These are phyloP conservation scores for Meloidogyne exigua DNA, from an alignment of 1,140 invertebrate species.

Conservation along the genomic window DNA sequence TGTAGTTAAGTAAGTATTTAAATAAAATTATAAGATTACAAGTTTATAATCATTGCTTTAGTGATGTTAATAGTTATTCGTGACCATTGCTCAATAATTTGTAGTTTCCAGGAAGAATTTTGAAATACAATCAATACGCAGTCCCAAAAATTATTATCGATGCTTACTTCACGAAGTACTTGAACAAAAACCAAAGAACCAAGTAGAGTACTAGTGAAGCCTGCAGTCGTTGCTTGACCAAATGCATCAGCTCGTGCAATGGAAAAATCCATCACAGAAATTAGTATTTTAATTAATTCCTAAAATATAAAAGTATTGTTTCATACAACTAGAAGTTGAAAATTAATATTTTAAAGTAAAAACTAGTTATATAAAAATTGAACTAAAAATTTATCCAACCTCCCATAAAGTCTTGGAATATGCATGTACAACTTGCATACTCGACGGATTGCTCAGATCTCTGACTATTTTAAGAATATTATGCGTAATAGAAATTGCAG, in stretches of 20 bases:
- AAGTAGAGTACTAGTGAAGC: slow-evolving; percentile 49
- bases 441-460: slow-evolving; percentile 46
- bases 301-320: background rate
- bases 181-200: slow-evolving; percentile 50
- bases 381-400: slow-evolving; percentile 24
- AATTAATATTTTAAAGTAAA: too few relatives aligned
- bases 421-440: slow-evolving; percentile 37
- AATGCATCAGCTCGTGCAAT: slow-evolving; percentile 43
- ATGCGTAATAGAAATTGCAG: slow-evolving; percentile 44
- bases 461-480: slow-evolving; percentile 44
- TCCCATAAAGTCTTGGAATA: slow-evolving; percentile 42
- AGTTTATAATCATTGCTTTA: slow-evolving; percentile 52
- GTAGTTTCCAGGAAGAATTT: slow-evolving; percentile 41
- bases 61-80: slow-evolving; percentile 54
- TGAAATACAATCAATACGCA: slow-evolving; percentile 53
- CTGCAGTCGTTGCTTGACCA: slow-evolving; percentile 45
- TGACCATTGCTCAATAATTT: slow-evolving; percentile 53
- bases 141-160: slow-evolving; percentile 61
- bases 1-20: background rate
- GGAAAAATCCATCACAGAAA: slow-evolving; percentile 32
- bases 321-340: too few relatives aligned
- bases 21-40: slow-evolving; percentile 36
- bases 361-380: background rate
- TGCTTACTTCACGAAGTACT: slow-evolving; percentile 52
- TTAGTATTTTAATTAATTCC: slow-evolving; percentile 40